Percentiles rank a stretch among this genome's conserved stretches.
Conservation (phyloP, 2,113 vertebrate species). For the Clarias batrachus region DNA sequence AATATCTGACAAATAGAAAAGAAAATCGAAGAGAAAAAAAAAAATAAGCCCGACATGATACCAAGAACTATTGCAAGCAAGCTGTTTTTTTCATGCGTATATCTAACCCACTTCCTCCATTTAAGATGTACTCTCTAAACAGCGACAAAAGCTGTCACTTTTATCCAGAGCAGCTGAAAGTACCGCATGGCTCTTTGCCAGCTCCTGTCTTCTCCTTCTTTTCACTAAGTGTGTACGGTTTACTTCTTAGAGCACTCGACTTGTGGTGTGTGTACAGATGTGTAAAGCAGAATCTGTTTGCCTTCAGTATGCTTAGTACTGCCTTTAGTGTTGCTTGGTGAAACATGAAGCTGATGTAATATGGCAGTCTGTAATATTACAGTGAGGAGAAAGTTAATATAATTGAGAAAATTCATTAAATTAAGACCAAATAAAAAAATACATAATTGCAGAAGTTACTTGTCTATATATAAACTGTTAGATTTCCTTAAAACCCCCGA, state of each 20-base stretch:
- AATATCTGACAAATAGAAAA: not conserved
- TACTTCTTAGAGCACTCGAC: not conserved
- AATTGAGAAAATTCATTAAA: not conserved
- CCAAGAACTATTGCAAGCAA: not conserved
- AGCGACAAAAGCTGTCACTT: conserved; percentile 15
- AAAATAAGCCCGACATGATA: not conserved
- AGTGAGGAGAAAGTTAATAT: not conserved
- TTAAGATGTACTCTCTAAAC: conserved; percentile 7
- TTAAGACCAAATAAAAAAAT: not conserved
- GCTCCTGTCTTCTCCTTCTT: not conserved
- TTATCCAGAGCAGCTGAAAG: conserved; percentile 12
- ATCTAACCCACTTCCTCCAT: not conserved
- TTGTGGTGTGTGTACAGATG: not conserved
- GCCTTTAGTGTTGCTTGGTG: not conserved
- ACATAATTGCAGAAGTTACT: not conserved
- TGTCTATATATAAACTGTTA: not conserved
- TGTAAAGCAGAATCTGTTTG: conserved; percentile 2
- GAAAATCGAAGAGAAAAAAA: not conserved
- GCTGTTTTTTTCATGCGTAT: not conserved
- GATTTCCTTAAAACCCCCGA: not conserved
- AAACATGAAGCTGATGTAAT: not conserved
- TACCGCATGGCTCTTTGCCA: conserved; percentile 8
- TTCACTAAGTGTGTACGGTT: conserved; percentile 31
- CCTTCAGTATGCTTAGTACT: not conserved
- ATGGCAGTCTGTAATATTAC: not conserved